phyloP scores from a whole-genome alignment of 2,888 invertebrate species.

The Tholera decimalis region DNA sequence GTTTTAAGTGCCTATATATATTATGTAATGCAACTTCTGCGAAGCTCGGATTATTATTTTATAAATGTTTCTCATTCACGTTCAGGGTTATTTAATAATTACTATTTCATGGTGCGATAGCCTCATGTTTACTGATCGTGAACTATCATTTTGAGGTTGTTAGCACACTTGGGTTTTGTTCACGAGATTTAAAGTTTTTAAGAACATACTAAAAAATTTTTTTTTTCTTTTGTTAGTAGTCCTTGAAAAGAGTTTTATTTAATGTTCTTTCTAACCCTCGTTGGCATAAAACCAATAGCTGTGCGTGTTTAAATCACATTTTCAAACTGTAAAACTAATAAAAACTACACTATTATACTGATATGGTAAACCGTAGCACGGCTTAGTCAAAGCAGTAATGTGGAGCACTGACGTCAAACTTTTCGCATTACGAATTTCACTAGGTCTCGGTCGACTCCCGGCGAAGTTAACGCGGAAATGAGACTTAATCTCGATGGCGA shows the following conservation, averaged over 20 bases:
- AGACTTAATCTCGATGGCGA: conserved; percentile 61
- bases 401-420: conserved; percentile 86
- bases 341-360: conserved; percentile 40
- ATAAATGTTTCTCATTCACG: neutral
- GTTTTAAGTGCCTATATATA: no score
- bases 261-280: neutral
- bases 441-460: conserved; percentile 84
- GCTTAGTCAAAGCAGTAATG: conserved; percentile 68
- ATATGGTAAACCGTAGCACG: conserved; percentile 58
- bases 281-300: conserved; percentile 16
- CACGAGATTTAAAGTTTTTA: conserved; percentile 18
- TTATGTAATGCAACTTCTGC: no score
- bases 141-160: conserved; percentile 26
- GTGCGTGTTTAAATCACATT: conserved; percentile 38
- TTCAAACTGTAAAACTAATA: conserved; percentile 38
- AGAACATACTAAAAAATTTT: no score
- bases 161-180: conserved; percentile 14
- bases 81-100: conserved; percentile 6
- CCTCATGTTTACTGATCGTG: conserved; percentile 43
- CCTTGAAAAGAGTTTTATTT: neutral
- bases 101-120: neutral
- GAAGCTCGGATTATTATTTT: no score
- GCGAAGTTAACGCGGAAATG: conserved; percentile 64
- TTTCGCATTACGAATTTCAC: conserved; percentile 84
- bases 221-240: no score